Percentiles rank a stretch among this genome's conserved stretches.
phyloP scores from a whole-genome alignment of 1,140 invertebrate genomes.

The Ostrea denselamellosa region DNA sequence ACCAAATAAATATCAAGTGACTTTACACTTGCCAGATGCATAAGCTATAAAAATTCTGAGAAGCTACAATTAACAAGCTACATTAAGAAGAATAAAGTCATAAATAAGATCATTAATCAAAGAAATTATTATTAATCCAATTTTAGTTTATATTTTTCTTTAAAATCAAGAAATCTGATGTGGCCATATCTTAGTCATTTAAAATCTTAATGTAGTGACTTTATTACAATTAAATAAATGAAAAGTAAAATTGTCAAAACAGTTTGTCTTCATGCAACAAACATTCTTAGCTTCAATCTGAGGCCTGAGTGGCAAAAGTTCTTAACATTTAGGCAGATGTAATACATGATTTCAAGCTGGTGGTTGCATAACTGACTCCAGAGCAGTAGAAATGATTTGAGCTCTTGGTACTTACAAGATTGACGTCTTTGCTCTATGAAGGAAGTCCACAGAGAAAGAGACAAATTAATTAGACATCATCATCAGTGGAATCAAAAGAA shows the following conservation, averaged over 20 bases:
- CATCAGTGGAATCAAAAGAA: neutral
- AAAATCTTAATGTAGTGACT: too few relatives aligned
- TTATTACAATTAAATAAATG: too few relatives aligned
- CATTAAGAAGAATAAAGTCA: too few relatives aligned
- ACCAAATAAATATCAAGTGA: too few relatives aligned
- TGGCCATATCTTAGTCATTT: too few relatives aligned
- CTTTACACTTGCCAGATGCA: too few relatives aligned
- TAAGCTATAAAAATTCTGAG: too few relatives aligned
- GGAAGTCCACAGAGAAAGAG: constrained; percentile 60
- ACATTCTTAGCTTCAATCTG: neutral
- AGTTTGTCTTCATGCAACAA: neutral
- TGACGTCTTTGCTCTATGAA: constrained; percentile 75
- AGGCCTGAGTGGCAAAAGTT: neutral
- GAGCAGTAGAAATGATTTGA: constrained; percentile 23
- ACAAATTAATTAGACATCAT: constrained; percentile 32
- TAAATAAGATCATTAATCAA: too few relatives aligned
- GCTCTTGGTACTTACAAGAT: constrained; percentile 75
- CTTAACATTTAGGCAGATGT: neutral
- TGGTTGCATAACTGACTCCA: constrained; percentile 1
- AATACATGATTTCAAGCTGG: neutral
- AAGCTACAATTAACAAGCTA: too few relatives aligned
- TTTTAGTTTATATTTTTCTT: too few relatives aligned
- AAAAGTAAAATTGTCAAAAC: neutral
- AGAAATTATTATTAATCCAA: too few relatives aligned
- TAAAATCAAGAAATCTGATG: too few relatives aligned